These are phyloP conservation scores for Dendrolimus punctatus DNA, from an alignment of 1,140 invertebrate species.

Conservation along the genomic window DNA sequence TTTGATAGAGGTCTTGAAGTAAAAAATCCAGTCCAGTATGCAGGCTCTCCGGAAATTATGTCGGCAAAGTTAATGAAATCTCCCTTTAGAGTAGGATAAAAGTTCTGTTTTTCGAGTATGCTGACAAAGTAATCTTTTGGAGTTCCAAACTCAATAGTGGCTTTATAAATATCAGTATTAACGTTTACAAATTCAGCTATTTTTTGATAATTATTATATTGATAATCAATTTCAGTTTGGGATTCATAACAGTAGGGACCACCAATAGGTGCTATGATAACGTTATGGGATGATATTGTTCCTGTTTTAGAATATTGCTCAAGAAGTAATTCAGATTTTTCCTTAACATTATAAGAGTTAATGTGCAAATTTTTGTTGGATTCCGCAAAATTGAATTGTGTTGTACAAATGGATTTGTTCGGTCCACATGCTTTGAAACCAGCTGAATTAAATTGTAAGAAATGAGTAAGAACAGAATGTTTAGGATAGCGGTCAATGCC, in stretches of 20 bases:
- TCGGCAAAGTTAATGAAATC: slow-evolving; percentile 95
- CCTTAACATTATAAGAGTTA: slow-evolving; percentile 81
- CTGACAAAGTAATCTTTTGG: slow-evolving; percentile 86
- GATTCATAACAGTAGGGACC: slow-evolving; percentile 87
- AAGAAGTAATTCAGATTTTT: slow-evolving; percentile 83
- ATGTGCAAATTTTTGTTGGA: slow-evolving; percentile 76
- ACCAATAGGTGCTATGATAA: slow-evolving; percentile 85
- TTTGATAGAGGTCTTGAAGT: slow-evolving; percentile 91
- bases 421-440: slow-evolving; percentile 49
- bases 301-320: slow-evolving; percentile 87
- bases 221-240: slow-evolving; percentile 87
- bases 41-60: slow-evolving; percentile 82
- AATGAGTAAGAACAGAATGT: slow-evolving; percentile 43
- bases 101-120: slow-evolving; percentile 69
- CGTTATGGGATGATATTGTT: slow-evolving; percentile 86
- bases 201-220: slow-evolving; percentile 86
- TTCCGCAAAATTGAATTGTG: slow-evolving; percentile 43
- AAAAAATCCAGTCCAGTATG: slow-evolving; percentile 94
- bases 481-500: slow-evolving; percentile 45
- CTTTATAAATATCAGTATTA: slow-evolving; percentile 78
- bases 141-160: slow-evolving; percentile 86
- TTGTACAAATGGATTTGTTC: slow-evolving; percentile 28
- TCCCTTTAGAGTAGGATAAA: slow-evolving; percentile 82
- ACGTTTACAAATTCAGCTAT: slow-evolving; percentile 85
- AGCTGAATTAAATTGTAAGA: slow-evolving; percentile 47